Evolutionary conservation across 2,888 invertebrate species (phyloP), one percentile per base, ranked within the genome.

Genomic region (Cephalotes varians): DNA sequence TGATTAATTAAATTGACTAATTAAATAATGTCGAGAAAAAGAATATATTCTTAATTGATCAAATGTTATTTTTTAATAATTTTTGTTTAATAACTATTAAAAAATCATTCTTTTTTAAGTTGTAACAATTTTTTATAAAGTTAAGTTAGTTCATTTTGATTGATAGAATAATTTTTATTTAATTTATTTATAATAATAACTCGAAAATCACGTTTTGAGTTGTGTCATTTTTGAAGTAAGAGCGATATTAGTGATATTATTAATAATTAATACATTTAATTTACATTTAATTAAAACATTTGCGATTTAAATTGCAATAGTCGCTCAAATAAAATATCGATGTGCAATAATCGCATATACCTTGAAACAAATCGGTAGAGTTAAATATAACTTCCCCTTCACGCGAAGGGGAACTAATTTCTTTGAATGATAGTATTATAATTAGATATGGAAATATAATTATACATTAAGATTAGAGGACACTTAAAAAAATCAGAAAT

Each of bases 401-500:
- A 9, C 9, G 12, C 25, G n/a, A n/a, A n/a, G n/a, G n/a, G n/a
- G n/a, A n/a, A n/a, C 28, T 71, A 54, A 71, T 40, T 72, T 58
- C 7, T 56, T 10, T 9, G 18, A 71, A 37, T 44, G 31, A n/a
- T 18, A 5, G 18, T 25, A 49, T 18, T 49, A 64, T 7, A 15
- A 15, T 73, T 47, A 58, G 6, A 40, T 28, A 3, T 5, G n/a
- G 18, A 62, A 9, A 44, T 31, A 4, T 10, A 28, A 44, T n/a
- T n/a, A n/a, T n/a, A n/a, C n/a, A 56, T 28, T 34, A 7, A 37
- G 1, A 34, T 60, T 28, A 37, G 4, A 25, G 5, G 1, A 47
- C 15, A 15, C 2, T 73, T 6, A 31, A 9, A 72, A 67, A 76
- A 54, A 40, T 76, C 15, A 25, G 12, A 76, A 67, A 67, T 79